Evolutionary conservation across 2,113 vertebrate genomes (phyloP), one percentile per base, ranked within the genome.

Genomic region (Formicarius rufipectus): DNA sequence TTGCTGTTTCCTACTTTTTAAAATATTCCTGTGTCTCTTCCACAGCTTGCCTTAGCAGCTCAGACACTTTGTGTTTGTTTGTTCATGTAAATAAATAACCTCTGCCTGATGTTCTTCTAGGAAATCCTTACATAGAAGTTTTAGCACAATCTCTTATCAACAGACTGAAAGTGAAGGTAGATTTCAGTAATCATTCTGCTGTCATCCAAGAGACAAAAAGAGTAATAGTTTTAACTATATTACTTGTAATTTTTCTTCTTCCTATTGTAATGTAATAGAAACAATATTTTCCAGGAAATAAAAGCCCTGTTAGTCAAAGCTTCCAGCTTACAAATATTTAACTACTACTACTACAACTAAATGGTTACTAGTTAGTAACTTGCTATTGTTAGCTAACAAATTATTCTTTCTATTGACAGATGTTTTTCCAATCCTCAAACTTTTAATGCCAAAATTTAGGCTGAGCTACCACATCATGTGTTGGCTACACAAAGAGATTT

Each of bases 381-480:
- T 62, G 5, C 7, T 88, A 6, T 24, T 63, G 5, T 47, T 75
- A 45, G 50, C 16, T 67, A 37, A 31, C 16, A 30, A 21, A 42
- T 63, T 42, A 44, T 74, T 79, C 45, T 50, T 44, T 10, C 6
- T 53, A 22, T 12, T 56, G 23, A 12, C 10, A 28, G 25, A 31
- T 47, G 4, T 28, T 10, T 71, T 83, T 72, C 24, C 12, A 77
- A 6, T 42, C 25, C 22, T 73, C 58, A 31, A 66, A 42, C 10
- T 62, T 80, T 71, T 27, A 79, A 52, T 27, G 72, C 3, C 7
- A 78, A 20, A 33, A 68, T 55, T 64, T 22, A 63, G 25, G 78
- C 72, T 10, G 22, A 21, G 3, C 9, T 68, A 30, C 35, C 4
- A 11, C 2, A 3, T 16, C 49, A 28, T 3, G 1, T n/a, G 16